Conservation (phyloP, 2,797 vertebrate genomes). For the Mionectes olivaceus region DNA sequence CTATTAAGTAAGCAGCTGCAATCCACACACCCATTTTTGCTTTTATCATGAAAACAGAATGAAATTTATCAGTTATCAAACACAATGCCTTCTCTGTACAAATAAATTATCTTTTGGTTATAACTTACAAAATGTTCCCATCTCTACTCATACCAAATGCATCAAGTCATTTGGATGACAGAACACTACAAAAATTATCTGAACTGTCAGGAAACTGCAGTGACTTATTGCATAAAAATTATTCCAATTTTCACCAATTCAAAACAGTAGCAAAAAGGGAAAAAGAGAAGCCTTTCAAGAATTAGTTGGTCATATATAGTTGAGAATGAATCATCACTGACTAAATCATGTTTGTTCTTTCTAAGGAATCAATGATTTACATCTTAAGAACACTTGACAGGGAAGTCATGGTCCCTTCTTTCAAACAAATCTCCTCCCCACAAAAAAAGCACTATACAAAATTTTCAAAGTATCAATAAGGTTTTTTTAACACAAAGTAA, state of each 20-base stretch:
- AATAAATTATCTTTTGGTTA: slow-evolving; percentile 72
- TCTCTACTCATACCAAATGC: slow-evolving; percentile 66
- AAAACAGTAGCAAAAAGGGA: slow-evolving; percentile 18
- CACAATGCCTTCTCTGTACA: slow-evolving; percentile 55
- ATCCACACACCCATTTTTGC: slow-evolving; percentile 43
- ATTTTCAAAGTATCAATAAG: not conserved
- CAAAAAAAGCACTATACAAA: not conserved
- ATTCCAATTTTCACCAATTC: slow-evolving; percentile 42
- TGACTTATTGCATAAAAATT: slow-evolving; percentile 50
- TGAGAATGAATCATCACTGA: slow-evolving; percentile 34
- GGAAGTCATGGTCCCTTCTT: not conserved
- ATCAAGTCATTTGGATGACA: slow-evolving; percentile 70
- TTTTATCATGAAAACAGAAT: slow-evolving; percentile 63
- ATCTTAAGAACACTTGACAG: not conserved
- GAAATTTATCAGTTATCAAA: slow-evolving; percentile 72
- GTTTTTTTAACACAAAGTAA: not conserved
- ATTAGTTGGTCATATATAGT: slow-evolving; percentile 10
- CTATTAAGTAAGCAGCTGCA: slow-evolving; percentile 58
- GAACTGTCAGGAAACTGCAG: slow-evolving; percentile 60
- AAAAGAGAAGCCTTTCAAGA: slow-evolving; percentile 14
- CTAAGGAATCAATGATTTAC: slow-evolving; percentile 38
- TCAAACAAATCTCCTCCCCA: not conserved
- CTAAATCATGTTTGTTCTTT: slow-evolving; percentile 45
- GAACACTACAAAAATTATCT: slow-evolving; percentile 49
- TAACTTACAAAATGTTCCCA: slow-evolving; percentile 71